Percentiles rank a stretch among this genome's conserved stretches.
Evolutionary conservation across 2,113 vertebrate genomes (phyloP).

Genomic region (Bubo blakistoni): DNA sequence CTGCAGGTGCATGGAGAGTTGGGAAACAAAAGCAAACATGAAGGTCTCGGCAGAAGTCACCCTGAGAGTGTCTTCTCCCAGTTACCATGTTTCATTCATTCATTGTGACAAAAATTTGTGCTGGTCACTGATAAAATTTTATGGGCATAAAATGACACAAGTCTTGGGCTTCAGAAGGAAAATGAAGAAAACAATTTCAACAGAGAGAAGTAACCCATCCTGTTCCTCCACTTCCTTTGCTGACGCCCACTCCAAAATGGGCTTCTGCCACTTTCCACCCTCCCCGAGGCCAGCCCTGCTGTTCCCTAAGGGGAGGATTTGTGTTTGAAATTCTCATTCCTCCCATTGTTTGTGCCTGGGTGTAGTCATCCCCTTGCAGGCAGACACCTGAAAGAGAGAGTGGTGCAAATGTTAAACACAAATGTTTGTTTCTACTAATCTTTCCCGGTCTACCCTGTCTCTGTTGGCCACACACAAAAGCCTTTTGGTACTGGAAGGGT

Average conservation of each 20-base stretch:
- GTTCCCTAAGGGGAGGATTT: background rate
- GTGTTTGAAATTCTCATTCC: background rate
- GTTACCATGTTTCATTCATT: background rate
- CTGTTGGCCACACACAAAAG: background rate
- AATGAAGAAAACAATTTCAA: background rate
- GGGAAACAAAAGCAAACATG: background rate
- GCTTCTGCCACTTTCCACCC: background rate
- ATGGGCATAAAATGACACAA: background rate
- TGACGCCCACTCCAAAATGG: background rate
- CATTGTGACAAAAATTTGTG: background rate
- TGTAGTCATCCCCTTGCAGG: background rate
- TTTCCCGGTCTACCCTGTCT: background rate
- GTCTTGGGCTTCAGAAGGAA: background rate
- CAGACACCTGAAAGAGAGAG: background rate
- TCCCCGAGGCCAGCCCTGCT: background rate
- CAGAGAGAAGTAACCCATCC: background rate
- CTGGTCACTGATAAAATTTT: background rate
- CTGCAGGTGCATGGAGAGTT: background rate
- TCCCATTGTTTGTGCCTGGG: background rate
- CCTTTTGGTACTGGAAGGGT: background rate
- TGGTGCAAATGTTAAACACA: background rate
- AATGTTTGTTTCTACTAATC: background rate
- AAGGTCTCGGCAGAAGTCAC: background rate
- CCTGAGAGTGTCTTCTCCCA: background rate
- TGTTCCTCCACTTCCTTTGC: background rate